Conservation (phyloP, 1,140 invertebrate species). For the Oreohelix idahoensis region DNA sequence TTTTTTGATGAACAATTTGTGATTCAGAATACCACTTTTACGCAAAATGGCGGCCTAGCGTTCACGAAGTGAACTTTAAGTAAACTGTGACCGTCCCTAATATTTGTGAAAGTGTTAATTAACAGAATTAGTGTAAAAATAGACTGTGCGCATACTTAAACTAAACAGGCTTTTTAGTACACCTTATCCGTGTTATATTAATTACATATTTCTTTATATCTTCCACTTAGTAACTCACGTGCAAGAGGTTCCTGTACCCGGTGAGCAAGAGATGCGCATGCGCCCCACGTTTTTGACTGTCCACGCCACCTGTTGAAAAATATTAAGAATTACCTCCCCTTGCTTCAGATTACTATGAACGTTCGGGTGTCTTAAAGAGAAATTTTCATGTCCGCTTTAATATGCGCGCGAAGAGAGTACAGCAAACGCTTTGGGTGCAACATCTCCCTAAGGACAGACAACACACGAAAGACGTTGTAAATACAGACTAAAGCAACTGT, state of each 20-base stretch:
- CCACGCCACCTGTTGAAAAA: not conserved
- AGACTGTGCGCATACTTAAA: too few relatives aligned
- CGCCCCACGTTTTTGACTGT: not conserved
- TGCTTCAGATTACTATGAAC: not conserved
- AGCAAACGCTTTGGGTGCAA: too few relatives aligned
- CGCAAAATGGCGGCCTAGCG: not conserved
- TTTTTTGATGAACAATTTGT: too few relatives aligned
- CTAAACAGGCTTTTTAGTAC: too few relatives aligned
- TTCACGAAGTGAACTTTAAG: not conserved
- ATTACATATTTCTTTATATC: too few relatives aligned
- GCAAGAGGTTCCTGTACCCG: not conserved
- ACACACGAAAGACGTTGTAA: too few relatives aligned
- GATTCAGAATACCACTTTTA: too few relatives aligned
- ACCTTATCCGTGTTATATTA: not conserved
- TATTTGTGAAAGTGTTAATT: not conserved
- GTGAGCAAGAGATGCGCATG: slow-evolving; percentile 1
- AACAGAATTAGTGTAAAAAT: not conserved
- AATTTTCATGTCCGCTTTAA: too few relatives aligned
- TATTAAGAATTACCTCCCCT: not conserved
- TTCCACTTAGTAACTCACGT: not conserved
- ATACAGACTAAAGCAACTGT: too few relatives aligned
- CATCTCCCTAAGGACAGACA: too few relatives aligned
- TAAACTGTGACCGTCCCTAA: not conserved
- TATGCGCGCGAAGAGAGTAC: too few relatives aligned
- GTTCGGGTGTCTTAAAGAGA: too few relatives aligned